These are phyloP conservation scores for Camponotus vicinus DNA, from an alignment of 1,140 invertebrate genomes.

Conservation along the genomic window DNA sequence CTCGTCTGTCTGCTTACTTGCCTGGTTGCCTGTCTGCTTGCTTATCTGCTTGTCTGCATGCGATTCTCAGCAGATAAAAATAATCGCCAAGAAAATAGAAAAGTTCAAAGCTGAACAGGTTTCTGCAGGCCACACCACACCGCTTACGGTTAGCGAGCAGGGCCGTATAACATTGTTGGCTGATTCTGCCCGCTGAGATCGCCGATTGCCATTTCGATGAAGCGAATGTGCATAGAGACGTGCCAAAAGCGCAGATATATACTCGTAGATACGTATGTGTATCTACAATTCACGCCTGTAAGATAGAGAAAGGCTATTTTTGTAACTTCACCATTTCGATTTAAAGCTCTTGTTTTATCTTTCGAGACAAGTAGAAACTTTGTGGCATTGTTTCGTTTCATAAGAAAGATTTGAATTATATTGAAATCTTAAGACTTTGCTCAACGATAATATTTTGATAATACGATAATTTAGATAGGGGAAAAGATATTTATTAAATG, in stretches of 20 bases:
- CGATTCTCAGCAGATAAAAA: slow-evolving; percentile 76
- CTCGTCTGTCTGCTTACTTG: slow-evolving; percentile 1
- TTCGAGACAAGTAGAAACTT: not conserved
- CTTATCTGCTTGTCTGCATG: slow-evolving; percentile 18
- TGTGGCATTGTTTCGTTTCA: not conserved
- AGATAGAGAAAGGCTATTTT: not conserved
- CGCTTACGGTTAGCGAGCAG: slow-evolving; percentile 79
- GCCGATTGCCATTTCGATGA: not conserved
- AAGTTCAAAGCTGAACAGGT: slow-evolving; percentile 83
- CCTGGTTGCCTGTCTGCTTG: not conserved
- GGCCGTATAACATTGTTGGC: slow-evolving; percentile 69
- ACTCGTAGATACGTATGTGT: not conserved
- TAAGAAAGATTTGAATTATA: not conserved
- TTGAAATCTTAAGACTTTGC: not conserved
- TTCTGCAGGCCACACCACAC: slow-evolving; percentile 76
- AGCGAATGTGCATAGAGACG: not conserved
- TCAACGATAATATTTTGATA: not conserved
- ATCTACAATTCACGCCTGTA: not conserved
- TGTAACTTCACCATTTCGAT: slow-evolving; percentile 4
- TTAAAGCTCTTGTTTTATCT: slow-evolving; percentile 22
- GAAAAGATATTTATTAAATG: not conserved
- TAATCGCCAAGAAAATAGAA: slow-evolving; percentile 83
- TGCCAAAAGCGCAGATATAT: slow-evolving; percentile 20
- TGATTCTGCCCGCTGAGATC: not conserved
- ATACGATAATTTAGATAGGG: not conserved